phyloP scores from a whole-genome alignment of 2,113 vertebrate genomes.

The Sialia sialis region DNA sequence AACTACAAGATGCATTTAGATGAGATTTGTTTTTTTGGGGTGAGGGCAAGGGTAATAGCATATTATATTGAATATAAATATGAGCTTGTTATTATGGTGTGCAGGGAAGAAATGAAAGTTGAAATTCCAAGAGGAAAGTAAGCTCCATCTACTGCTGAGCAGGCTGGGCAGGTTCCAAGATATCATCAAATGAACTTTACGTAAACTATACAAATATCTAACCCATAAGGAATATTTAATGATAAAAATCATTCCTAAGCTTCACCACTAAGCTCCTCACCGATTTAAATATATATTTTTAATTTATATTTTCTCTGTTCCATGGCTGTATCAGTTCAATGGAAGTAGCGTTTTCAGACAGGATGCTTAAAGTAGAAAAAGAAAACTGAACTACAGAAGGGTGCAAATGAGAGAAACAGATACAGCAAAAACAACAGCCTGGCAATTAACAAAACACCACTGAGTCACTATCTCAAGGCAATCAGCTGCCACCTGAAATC shows the following conservation, averaged over 20 bases:
- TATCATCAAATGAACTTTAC: background rate
- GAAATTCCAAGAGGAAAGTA: background rate
- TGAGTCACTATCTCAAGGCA: background rate
- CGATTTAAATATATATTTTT: background rate
- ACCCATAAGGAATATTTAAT: background rate
- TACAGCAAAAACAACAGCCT: background rate
- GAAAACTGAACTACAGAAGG: background rate
- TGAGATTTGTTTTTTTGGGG: background rate
- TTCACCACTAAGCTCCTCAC: background rate
- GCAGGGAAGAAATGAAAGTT: background rate
- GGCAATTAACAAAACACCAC: background rate
- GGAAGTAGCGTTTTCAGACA: background rate
- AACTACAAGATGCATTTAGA: background rate
- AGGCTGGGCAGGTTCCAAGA: background rate
- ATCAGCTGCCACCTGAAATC: background rate
- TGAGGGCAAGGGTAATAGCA: accelerated
- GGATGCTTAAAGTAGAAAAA: background rate
- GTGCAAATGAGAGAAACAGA: background rate
- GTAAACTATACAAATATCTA: background rate
- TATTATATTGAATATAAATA: background rate
- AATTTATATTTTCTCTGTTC: background rate
- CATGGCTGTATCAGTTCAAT: background rate
- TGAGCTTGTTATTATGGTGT: background rate
- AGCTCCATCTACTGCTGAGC: background rate
- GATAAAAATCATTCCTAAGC: background rate